Evolutionary conservation across 2,113 vertebrate species (phyloP), one percentile per base, ranked within the genome.

Genomic region (Esox niger): DNA sequence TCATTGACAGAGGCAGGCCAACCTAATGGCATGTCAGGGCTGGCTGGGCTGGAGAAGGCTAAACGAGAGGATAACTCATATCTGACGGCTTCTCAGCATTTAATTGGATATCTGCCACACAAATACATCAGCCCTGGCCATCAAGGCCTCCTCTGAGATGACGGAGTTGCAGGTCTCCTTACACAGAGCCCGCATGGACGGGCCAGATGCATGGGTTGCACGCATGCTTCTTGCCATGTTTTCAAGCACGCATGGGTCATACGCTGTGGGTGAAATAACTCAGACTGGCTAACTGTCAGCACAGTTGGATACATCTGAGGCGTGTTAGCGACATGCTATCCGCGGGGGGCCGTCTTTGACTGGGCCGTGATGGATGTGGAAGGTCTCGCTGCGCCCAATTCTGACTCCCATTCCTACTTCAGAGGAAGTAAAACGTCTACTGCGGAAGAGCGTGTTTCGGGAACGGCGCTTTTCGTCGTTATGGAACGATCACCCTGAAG

Each of bases 1-100:
- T 68, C 66, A 71, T 79, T 62, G 72, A 75, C n/a, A 5, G 52
- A 27, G 76, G 75, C 72, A 56, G 83, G 86, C 84, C 61, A 66
- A 60, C 15, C 54, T 82, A 76, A 84, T 79, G 70, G 68, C 65
- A 69, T 82, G 78, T 86, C 83, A 83, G 70, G 76, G 79, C 55
- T 64, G 77, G 70, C 64, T 73, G 52, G 72, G 79, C 63, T 15
- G 3, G 31, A 61, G 65, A 29, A 62, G 77, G 76, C 69, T 8
- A 23, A 47, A 79, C 76, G 69, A 83, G 73, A 70, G 21, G 58
- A 82, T 80, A 72, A 76, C 72, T 86, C 78, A 78, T 56, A 73
- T 66, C 69, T 84, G 86, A 84, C 81, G 79, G 47, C 74, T 83
- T 74, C 78, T 75, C 71, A 82, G 38, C 70, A 32, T 76, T 66